These are phyloP conservation scores for Pollenia griseotomentosa DNA, from an alignment of 2,888 invertebrate species.

Conservation along the genomic window DNA sequence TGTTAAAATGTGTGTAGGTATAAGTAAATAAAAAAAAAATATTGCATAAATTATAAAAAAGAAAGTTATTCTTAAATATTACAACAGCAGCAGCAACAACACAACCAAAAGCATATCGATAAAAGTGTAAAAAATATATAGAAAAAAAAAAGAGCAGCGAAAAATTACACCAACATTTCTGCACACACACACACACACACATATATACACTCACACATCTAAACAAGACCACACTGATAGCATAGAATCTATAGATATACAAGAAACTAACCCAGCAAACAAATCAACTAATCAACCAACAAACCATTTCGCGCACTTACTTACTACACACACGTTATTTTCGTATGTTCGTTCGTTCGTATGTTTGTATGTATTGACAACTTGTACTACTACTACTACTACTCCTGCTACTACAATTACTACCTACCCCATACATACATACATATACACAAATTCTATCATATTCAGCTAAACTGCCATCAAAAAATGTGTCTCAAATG, in stretches of 20 bases:
- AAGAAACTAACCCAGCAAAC: slow-evolving; percentile 59
- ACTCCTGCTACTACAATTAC: slow-evolving; percentile 37
- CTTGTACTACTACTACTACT: slow-evolving; percentile 52
- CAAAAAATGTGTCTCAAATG: slow-evolving; percentile 68
- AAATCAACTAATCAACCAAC: slow-evolving; percentile 10
- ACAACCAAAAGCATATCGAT: slow-evolving; percentile 74
- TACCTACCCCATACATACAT: neutral
- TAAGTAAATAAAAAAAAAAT: slow-evolving; percentile 52
- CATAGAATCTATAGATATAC: slow-evolving; percentile 38
- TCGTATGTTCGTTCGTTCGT: slow-evolving; percentile 27
- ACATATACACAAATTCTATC: neutral
- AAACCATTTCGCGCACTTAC: slow-evolving; percentile 23
- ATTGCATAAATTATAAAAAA: slow-evolving; percentile 58
- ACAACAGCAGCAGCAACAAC: slow-evolving; percentile 50
- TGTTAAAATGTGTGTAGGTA: slow-evolving; percentile 60
- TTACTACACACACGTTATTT: slow-evolving; percentile 8
- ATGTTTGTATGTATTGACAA: slow-evolving; percentile 33
- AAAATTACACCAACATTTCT: slow-evolving; percentile 75
- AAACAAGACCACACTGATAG: too few relatives aligned
- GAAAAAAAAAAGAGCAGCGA: slow-evolving; percentile 58
- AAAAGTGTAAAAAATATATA: slow-evolving; percentile 73
- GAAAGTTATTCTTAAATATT: slow-evolving; percentile 48
- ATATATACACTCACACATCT: slow-evolving; percentile 38
- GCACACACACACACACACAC: slow-evolving; percentile 56
- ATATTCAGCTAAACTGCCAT: slow-evolving; percentile 63